Conservation (phyloP, 2,113 vertebrate species). For the Pristiophorus japonicus region DNA sequence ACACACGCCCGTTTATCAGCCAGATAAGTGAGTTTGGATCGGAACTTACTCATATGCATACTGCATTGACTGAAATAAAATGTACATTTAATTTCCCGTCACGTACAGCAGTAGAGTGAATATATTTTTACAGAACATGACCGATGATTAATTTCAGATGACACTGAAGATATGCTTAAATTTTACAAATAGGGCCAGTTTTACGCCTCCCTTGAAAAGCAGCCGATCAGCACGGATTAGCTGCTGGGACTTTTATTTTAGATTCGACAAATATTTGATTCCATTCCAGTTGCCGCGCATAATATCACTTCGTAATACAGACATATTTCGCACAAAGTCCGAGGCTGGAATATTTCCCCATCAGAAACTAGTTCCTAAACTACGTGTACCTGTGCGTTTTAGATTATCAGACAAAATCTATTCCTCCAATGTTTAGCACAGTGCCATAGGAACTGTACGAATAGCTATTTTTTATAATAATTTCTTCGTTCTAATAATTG, state of each 20-base stretch:
- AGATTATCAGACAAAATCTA: background rate
- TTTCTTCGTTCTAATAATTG: background rate
- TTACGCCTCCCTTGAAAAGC: background rate
- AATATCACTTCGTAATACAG: background rate
- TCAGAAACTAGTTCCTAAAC: background rate
- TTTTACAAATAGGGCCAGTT: background rate
- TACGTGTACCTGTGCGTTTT: background rate
- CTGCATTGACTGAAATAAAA: background rate
- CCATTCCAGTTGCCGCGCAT: background rate
- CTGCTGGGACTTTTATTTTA: background rate
- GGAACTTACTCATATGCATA: background rate
- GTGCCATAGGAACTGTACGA: background rate
- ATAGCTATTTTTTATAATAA: background rate
- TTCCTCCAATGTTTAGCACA: background rate
- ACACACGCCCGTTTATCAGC: background rate
- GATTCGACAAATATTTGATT: background rate
- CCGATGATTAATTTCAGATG: background rate
- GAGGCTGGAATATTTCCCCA: background rate
- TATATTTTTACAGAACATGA: background rate
- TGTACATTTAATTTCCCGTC: constrained; percentile 16
- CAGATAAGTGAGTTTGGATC: background rate
- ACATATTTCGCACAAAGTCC: background rate
- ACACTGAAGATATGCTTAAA: background rate
- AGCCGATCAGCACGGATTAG: no score
- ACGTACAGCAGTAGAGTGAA: background rate